Evolutionary conservation across 2,888 invertebrate genomes (phyloP), one percentile per base, ranked within the genome.

Genomic region (Psylliodes chrysocephalus): DNA sequence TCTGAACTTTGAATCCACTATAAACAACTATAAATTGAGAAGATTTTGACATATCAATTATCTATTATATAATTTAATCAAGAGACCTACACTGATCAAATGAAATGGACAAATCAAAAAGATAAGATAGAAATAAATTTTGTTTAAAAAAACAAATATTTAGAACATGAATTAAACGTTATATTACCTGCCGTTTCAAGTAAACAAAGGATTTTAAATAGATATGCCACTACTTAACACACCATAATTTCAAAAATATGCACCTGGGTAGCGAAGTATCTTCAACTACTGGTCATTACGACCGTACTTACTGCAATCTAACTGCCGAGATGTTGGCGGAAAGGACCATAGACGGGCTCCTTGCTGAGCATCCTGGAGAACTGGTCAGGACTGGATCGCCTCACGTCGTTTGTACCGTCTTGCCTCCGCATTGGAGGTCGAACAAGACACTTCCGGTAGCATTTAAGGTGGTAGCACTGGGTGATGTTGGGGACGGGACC

Each of bases 391-490:
- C 98, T 33, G 90, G 94, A 73, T 94, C 94, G 79, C 98, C 98
- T 25, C 93, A 96, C 82, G 91, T 98, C 77, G 93, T 98, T 69
- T 98, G 98, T 84, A 95, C 97, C 33, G 93, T 94, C 44, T 84
- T 98, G 74, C 98, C 98, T 64, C 90, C 92, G 1, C 98, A 98
- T 82, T 98, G 98, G 98, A 88, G 98, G 71, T 96, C 96, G 57
- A 99, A 99, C 85, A 99, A 99, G 86, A 97, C 98, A 2, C 86
- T 99, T 67, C 98, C 98, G 49, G 91, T 95, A 64, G 96, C 97
- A 56, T 99, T 99, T 85, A 96, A 96, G 84, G 96, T 98, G 77
- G 93, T 97, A 60, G 94, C 96, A 2, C 85, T 98, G 57, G 95
- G 96, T 7, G 97, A 97, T 75, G 91, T 98, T 15, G 92, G 93